Percentiles rank a stretch among this genome's conserved stretches.
These are phyloP conservation scores for Craniophora ligustri DNA, from an alignment of 2,888 invertebrate genomes.

Conservation along the genomic window DNA sequence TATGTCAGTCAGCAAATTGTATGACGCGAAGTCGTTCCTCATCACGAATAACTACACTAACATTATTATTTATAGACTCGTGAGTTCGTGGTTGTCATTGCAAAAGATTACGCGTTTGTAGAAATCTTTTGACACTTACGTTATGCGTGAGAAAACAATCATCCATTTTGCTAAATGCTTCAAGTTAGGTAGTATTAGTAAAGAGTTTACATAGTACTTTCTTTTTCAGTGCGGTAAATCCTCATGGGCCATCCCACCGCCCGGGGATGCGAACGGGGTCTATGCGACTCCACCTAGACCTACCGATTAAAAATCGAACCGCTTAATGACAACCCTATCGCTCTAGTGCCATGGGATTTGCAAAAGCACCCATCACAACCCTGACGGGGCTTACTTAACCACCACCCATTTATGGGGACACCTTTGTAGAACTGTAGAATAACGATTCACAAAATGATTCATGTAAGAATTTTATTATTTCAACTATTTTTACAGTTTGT, in stretches of 20 bases:
- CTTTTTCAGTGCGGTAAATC: too few species aligned
- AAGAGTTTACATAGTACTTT: background rate
- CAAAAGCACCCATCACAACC: too few species aligned
- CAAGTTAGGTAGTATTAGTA: conserved; percentile 2
- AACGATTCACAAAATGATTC: background rate
- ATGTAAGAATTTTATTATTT: background rate
- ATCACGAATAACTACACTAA: conserved; percentile 24
- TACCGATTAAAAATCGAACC: too few species aligned
- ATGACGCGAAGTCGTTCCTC: too few species aligned
- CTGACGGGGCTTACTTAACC: too few species aligned
- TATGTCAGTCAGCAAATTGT: too few species aligned
- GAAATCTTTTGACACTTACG: conserved; percentile 10
- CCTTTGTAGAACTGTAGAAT: background rate
- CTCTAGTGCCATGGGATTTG: too few species aligned
- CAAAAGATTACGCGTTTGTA: background rate
- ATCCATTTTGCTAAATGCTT: conserved; percentile 12
- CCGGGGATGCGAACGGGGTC: too few species aligned
- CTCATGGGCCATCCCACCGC: too few species aligned
- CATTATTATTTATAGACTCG: too few species aligned
- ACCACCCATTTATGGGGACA: background rate
- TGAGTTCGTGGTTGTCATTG: conserved; percentile 18
- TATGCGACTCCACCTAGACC: too few species aligned
- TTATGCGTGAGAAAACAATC: conserved; percentile 21
- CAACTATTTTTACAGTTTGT: background rate
- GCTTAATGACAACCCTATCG: too few species aligned